Percentiles rank a stretch among this genome's conserved stretches.
Conservation (phyloP, 2,113 vertebrate species). For the Macquaria ambigua region DNA sequence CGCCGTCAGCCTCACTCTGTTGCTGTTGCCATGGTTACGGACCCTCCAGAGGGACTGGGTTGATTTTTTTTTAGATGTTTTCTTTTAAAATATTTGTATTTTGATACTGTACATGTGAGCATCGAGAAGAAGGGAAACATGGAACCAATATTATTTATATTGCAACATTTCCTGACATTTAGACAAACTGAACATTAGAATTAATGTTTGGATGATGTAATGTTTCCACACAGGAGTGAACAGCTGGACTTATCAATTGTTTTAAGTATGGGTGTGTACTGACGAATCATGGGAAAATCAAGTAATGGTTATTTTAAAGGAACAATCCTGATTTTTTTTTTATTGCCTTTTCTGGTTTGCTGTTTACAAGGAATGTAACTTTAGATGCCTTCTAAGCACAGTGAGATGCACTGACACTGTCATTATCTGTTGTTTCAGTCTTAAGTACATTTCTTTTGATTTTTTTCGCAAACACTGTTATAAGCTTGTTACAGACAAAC, state of each 20-base stretch:
- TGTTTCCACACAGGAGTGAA: slow-evolving; percentile 11
- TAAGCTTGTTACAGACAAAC: slow-evolving; percentile 9
- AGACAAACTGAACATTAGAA: background rate
- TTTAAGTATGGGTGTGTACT: slow-evolving; percentile 7
- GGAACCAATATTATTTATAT: slow-evolving; percentile 40
- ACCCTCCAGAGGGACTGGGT: slow-evolving; percentile 47
- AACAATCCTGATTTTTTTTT: slow-evolving; percentile 48
- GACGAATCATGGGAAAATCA: slow-evolving; percentile 15
- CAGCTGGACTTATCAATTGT: slow-evolving; percentile 10
- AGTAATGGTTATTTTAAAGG: slow-evolving; percentile 52
- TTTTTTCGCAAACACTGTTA: slow-evolving; percentile 44
- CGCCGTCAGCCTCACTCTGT: background rate
- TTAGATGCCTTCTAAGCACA: slow-evolving; percentile 62
- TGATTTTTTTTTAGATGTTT: slow-evolving; percentile 44
- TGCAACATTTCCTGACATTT: slow-evolving; percentile 26
- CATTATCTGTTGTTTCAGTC: slow-evolving; percentile 30
- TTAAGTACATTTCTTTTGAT: slow-evolving; percentile 2
- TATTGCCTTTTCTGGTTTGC: slow-evolving; percentile 49
- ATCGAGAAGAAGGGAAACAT: slow-evolving; percentile 58
- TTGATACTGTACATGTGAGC: slow-evolving; percentile 51
- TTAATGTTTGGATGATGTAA: slow-evolving; percentile 7
- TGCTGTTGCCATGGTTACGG: slow-evolving; percentile 54
- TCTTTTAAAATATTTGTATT: slow-evolving; percentile 51
- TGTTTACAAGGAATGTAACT: slow-evolving; percentile 71
- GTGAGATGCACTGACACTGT: slow-evolving; percentile 65